Base-by-base conservation (phyloP, 2,113 vertebrate genomes). In the Hoplias malabaricus region DNA sequence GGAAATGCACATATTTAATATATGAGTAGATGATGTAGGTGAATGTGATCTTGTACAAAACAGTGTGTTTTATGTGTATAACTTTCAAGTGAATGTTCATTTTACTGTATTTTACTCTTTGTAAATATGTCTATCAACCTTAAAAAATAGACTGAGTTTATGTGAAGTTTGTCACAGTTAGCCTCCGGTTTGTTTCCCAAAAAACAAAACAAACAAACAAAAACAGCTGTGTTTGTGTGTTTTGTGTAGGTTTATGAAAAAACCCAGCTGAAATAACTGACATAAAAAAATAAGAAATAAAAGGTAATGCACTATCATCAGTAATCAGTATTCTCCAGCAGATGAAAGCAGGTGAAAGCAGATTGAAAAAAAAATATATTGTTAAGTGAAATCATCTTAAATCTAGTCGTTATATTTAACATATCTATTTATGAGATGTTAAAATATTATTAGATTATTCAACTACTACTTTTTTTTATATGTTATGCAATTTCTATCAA, bases 161-260 rank as follows among this genome's bases (percentile, higher is more conserved):
- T 86, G 81, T 84, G 88, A 81, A 87, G 76, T 76, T 43, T 84
- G 89, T 93, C 92, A 93, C 91, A 93, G 92, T 93, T 91, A 87
- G 82, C 88, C 88, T 84, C 92, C 90, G 91, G 92, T 92, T n/a
- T 89, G 82, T 88, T 86, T 84, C 77, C 80, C 71, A 77, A 86
- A 74, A 80, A 65, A n/a, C n/a, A n/a, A n/a, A n/a, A n/a, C n/a
- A n/a, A n/a, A n/a, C n/a, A n/a, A n/a, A n/a, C n/a, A n/a, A n/a
- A n/a, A n/a, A 19, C 63, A 81, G 65, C 77, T 79, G 54, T 82
- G 82, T 78, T 78, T 80, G 78, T 78, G 82, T 85, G 57, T 76
- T n/a, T 43, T 0, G 33, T 61, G 68, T 62, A 71, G 72, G n/a
- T n/a, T n/a, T n/a, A 77, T 61, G 31, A 31, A 21, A 42, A 70